Evolutionary conservation across 2,113 vertebrate genomes (phyloP).

Genomic region (Plecotus auritus): DNA sequence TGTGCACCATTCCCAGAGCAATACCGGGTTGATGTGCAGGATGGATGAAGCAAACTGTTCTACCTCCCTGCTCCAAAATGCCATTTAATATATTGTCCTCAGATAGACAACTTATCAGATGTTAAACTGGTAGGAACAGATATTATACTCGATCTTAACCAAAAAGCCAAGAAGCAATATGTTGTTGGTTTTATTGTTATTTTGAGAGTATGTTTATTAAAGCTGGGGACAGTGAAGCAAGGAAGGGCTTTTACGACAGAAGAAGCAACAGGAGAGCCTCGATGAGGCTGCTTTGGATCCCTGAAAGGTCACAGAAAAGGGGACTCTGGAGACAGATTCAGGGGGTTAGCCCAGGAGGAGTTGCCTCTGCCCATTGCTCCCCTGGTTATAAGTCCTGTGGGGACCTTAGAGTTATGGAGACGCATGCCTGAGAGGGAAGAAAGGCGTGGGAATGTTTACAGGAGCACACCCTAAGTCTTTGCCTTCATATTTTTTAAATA

Average conservation of each 20-base stretch:
- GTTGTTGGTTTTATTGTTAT: background rate
- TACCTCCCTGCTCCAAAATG: background rate
- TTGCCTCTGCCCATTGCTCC: background rate
- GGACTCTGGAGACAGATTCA: background rate
- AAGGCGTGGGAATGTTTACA: background rate
- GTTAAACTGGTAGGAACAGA: background rate
- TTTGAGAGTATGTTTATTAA: background rate
- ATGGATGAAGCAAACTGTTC: background rate
- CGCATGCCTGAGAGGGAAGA: background rate
- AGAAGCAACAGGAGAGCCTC: too few relatives aligned
- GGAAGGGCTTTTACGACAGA: background rate
- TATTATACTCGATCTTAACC: background rate
- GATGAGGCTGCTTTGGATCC: background rate
- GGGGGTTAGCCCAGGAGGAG: background rate
- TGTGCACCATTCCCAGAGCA: background rate
- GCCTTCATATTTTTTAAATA: background rate
- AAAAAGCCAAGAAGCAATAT: background rate
- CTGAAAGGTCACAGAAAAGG: background rate
- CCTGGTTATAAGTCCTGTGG: background rate
- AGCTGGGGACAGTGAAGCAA: background rate
- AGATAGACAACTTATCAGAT: background rate
- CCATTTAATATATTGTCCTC: background rate
- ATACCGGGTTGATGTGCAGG: background rate
- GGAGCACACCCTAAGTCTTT: background rate
- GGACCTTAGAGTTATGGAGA: background rate